Evolutionary conservation across 1,140 invertebrate genomes (phyloP).

Genomic region (Zaprionus ornatus): DNA sequence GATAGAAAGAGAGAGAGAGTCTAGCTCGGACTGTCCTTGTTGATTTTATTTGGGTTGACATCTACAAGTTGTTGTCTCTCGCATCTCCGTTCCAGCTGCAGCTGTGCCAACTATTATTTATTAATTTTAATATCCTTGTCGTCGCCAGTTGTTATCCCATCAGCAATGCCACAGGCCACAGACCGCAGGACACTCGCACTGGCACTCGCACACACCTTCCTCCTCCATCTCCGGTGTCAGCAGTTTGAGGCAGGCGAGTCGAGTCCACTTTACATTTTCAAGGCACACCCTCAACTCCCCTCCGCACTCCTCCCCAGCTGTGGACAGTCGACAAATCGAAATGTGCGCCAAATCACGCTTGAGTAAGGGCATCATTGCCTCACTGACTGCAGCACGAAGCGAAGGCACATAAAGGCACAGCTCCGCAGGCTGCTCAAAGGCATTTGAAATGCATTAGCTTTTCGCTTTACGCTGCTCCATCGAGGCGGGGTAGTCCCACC

Average conservation of each 20-base stretch:
- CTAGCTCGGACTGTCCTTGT: conserved; percentile 17
- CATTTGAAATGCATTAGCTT: conserved; percentile 45
- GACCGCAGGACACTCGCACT: conserved; percentile 2
- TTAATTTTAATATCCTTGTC: conserved; percentile 54
- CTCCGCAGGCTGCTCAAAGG: conserved; percentile 13
- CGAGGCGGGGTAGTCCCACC: not conserved
- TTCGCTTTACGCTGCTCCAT: not conserved
- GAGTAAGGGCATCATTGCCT: conserved; percentile 14
- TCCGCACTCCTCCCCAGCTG: not conserved
- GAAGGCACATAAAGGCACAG: not conserved
- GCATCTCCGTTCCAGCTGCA: conserved; percentile 15
- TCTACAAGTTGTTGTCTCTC: conserved; percentile 25
- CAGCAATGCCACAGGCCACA: conserved; percentile 32
- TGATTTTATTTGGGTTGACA: conserved; percentile 32
- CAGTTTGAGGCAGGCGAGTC: conserved; percentile 2
- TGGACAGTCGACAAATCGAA: conserved; percentile 28
- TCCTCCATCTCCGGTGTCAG: not conserved
- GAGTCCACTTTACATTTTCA: conserved; percentile 16
- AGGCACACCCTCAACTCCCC: not conserved
- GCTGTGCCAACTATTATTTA: conserved; percentile 46
- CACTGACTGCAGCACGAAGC: conserved; percentile 16
- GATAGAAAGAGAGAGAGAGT: not conserved
- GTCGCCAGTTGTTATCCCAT: conserved; percentile 31
- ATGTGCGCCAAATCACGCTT: conserved; percentile 40
- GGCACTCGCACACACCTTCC: conserved; percentile 9